Conservation (phyloP, 2,797 vertebrate species). For the Prunella strophiata region DNA sequence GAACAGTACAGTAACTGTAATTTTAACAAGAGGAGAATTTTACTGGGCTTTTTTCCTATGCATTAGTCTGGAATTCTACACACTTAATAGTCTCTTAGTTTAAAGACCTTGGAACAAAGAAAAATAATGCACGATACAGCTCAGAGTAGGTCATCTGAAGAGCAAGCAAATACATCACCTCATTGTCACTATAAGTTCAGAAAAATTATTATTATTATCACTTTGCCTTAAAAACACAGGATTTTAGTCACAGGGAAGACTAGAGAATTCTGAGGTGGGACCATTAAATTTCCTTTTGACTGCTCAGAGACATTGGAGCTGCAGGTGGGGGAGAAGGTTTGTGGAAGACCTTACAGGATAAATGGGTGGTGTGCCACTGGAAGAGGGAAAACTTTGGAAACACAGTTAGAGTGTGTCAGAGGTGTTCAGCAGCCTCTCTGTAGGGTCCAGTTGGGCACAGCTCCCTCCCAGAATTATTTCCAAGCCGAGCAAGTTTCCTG, state of each 20-base stretch:
- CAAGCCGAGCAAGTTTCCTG: not conserved
- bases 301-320: not conserved
- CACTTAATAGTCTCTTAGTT: not conserved
- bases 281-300: not conserved
- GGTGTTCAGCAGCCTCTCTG: not conserved
- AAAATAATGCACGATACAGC: not conserved
- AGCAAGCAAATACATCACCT: not conserved
- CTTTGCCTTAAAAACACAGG: not conserved
- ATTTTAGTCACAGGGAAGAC: not conserved
- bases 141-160: conserved; percentile 6
- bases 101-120: conserved; percentile 8
- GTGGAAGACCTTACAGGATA: not conserved
- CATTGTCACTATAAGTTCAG: not conserved
- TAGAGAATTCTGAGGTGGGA: not conserved
- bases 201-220: conserved; percentile 8
- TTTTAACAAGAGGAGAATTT: conserved; percentile 53
- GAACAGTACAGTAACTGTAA: not conserved
- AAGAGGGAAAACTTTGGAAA: not conserved
- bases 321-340: not conserved
- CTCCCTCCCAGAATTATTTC: not conserved
- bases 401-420: not conserved
- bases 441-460: not conserved
- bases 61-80: not conserved
- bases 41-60: not conserved
- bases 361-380: not conserved